Conservation (phyloP, 2,888 invertebrate species). For the Dioctria linearis region DNA sequence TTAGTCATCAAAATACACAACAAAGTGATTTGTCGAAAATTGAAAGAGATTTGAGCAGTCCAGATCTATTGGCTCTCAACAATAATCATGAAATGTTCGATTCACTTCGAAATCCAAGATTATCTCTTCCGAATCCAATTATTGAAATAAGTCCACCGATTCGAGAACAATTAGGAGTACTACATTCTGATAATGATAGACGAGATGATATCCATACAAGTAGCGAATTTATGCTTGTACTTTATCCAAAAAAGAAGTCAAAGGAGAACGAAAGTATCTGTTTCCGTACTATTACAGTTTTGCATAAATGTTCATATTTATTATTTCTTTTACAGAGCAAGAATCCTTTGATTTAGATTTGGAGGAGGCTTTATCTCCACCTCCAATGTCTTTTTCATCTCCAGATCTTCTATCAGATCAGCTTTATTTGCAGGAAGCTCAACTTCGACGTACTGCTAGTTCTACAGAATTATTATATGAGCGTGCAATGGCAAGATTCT, state of each 20-base stretch:
- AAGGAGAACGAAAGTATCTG: constrained; percentile 72
- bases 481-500: constrained; percentile 85
- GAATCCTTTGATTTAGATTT: constrained; percentile 77
- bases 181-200: constrained; percentile 63
- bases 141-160: constrained; percentile 68
- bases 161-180: constrained; percentile 56
- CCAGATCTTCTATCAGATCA: constrained; percentile 82
- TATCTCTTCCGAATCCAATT: constrained; percentile 61
- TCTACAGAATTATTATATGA: constrained; percentile 88
- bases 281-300: not conserved
- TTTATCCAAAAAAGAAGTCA: constrained; percentile 75
- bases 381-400: constrained; percentile 86
- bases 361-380: constrained; percentile 80
- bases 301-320: not conserved
- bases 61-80: not conserved
- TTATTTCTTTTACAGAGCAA: constrained; percentile 67
- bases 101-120: not conserved
- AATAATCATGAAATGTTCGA: no score
- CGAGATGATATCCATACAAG: constrained; percentile 76
- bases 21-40: constrained; percentile 32
- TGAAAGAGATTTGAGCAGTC: not conserved
- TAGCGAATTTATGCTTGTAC: constrained; percentile 86
- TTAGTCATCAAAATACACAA: constrained; percentile 62
- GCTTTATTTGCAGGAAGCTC: constrained; percentile 72
- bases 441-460: constrained; percentile 82